Conservation (phyloP, 2,888 invertebrate genomes). For the Polyploca ridens region DNA sequence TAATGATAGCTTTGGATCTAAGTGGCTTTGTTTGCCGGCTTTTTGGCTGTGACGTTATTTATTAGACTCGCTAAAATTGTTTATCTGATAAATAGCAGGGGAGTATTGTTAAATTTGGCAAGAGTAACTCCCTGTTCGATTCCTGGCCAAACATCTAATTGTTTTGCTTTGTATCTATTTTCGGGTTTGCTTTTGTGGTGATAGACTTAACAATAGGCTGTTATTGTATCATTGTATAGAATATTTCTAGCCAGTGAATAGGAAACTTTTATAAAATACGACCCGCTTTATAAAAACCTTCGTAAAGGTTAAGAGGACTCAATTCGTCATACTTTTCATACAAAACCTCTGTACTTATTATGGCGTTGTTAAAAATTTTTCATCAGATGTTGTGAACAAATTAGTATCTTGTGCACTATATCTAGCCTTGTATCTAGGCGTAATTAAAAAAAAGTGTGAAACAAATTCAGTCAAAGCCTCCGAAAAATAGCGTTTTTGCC, state of each 20-base stretch:
- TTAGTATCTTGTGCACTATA: too few relatives aligned
- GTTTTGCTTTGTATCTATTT: background rate
- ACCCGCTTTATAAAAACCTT: too few relatives aligned
- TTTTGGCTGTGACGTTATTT: conserved; percentile 60
- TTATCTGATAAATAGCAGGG: conserved; percentile 48
- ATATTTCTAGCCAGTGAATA: background rate
- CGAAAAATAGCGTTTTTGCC: too few relatives aligned
- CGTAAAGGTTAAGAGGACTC: too few relatives aligned
- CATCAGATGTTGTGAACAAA: too few relatives aligned
- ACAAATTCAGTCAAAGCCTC: too few relatives aligned
- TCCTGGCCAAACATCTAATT: background rate
- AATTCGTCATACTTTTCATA: too few relatives aligned
- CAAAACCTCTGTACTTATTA: too few relatives aligned
- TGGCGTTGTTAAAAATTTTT: too few relatives aligned
- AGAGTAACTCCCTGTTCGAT: conserved; percentile 24
- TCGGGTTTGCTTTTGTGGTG: background rate
- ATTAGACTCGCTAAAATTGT: conserved; percentile 49
- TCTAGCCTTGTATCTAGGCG: too few relatives aligned
- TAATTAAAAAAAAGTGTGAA: too few relatives aligned
- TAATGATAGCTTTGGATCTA: conserved; percentile 54
- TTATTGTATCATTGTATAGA: background rate
- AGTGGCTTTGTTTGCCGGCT: conserved; percentile 64
- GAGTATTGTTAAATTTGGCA: conserved; percentile 26
- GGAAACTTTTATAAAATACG: background rate
- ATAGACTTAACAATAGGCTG: background rate